Percentiles rank a stretch among this genome's conserved stretches.
Evolutionary conservation across 30 jellyfish, hydroid and myxozoan genomes (phyloP).

Genomic region (Mastigias papua): DNA sequence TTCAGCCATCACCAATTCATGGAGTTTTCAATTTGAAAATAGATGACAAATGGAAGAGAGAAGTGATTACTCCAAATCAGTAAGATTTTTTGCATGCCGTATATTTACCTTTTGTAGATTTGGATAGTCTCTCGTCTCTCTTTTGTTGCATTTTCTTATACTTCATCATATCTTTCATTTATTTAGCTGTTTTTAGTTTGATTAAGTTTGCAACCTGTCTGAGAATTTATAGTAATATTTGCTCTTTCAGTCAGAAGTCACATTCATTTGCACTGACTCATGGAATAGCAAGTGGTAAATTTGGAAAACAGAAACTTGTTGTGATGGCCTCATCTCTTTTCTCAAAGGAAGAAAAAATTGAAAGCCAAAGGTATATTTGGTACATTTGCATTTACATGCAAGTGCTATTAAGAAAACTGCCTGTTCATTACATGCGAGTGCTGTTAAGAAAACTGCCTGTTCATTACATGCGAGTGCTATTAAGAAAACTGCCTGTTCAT

Average conservation of each 20-base stretch:
- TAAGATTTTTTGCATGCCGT: not conserved
- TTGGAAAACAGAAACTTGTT: constrained; percentile 20
- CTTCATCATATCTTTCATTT: too few species aligned
- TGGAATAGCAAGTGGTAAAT: constrained; percentile 15
- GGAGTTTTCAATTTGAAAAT: constrained; percentile 30
- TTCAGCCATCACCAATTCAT: constrained; percentile 50
- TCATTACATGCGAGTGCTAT: too few species aligned
- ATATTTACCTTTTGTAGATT: not conserved
- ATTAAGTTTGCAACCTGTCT: not conserved
- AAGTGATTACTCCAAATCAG: constrained; percentile 18
- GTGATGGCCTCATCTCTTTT: constrained; percentile 64
- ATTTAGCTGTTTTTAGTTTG: not conserved
- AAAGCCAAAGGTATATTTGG: constrained; percentile 14
- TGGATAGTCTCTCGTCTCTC: too few species aligned
- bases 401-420: too few species aligned
- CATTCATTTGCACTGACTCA: constrained; percentile 27
- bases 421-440: too few species aligned
- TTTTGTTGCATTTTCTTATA: too few species aligned
- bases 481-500: too few species aligned
- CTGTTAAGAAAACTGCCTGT: too few species aligned
- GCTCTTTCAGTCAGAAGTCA: not conserved
- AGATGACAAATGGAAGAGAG: constrained; percentile 21
- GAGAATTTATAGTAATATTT: too few species aligned
- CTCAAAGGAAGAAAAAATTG: constrained; percentile 51
- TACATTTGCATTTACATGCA: too few species aligned